phyloP scores from a whole-genome alignment of 92 coral and sea anemone species.

The Umimayanthus chanpuru region DNA sequence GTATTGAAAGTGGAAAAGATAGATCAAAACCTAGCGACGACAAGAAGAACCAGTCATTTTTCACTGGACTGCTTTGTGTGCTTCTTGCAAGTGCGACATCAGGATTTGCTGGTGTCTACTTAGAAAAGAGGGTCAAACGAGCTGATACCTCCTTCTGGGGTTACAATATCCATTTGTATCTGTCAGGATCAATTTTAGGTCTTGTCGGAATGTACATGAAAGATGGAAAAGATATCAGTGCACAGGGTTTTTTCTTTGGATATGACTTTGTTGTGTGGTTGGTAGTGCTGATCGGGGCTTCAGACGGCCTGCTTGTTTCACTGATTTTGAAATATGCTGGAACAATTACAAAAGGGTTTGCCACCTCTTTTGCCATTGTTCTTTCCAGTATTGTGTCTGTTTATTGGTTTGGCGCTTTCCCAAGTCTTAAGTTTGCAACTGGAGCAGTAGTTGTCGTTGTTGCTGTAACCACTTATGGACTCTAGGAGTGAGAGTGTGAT shows the following conservation, averaged over 20 bases:
- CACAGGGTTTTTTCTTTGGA: conserved; percentile 73
- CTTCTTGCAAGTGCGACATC: conserved; percentile 70
- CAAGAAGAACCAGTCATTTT: conserved; percentile 43
- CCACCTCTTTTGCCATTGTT: conserved; percentile 84
- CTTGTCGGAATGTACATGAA: conserved; percentile 69
- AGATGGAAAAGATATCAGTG: conserved; percentile 64
- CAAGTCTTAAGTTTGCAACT: conserved; percentile 63
- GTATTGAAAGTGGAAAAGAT: conserved; percentile 31
- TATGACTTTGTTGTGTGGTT: conserved; percentile 69
- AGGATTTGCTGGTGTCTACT: conserved; percentile 86
- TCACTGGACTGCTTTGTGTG: conserved; percentile 70
- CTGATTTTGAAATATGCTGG: conserved; percentile 82
- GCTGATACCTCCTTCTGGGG: conserved; percentile 67
- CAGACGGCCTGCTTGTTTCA: conserved; percentile 80
- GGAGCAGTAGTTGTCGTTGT: conserved; percentile 73
- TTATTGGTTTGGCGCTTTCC: conserved; percentile 70
- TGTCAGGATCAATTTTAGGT: conserved; percentile 63
- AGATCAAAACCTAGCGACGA: conserved; percentile 12
- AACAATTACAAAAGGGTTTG: conserved; percentile 86
- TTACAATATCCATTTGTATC: conserved; percentile 70
- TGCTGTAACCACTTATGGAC: conserved; percentile 72
- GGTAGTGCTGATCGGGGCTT: conserved; percentile 68
- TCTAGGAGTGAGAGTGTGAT: not conserved
- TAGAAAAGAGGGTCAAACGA: conserved; percentile 78
- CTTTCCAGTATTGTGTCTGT: conserved; percentile 80